phyloP scores from a whole-genome alignment of 2,113 vertebrate genomes.

The Cyanoderma ruficeps region DNA sequence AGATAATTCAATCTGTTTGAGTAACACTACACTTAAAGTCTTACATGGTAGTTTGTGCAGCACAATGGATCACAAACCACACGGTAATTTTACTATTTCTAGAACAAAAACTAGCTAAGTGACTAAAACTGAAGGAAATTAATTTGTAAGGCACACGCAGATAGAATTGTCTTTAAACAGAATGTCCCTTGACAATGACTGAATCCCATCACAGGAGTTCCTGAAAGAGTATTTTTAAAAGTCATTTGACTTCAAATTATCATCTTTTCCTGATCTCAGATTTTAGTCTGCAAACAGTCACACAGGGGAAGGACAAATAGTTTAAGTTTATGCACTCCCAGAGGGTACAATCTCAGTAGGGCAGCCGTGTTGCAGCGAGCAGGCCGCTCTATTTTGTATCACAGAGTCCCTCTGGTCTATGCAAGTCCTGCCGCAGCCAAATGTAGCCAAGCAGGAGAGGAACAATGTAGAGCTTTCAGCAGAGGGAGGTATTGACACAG shows the following conservation, averaged over 20 bases:
- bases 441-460: not conserved
- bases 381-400: not conserved
- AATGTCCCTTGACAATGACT: not conserved
- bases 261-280: not conserved
- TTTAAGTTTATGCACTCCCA: not conserved
- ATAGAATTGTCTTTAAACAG: not conserved
- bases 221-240: constrained; percentile 23
- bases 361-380: not conserved
- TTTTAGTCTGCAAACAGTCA: not conserved
- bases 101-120: constrained; percentile 36
- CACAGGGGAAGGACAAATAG: not conserved
- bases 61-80: constrained; percentile 5
- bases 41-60: not conserved
- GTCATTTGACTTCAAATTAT: not conserved
- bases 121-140: not conserved
- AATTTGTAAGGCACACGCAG: not conserved
- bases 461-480: constrained; percentile 65
- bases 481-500: constrained; percentile 76
- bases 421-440: not conserved
- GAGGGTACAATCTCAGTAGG: not conserved
- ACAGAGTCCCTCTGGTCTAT: not conserved
- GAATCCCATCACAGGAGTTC: not conserved
- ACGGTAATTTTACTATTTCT: constrained; percentile 33
- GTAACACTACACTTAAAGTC: constrained; percentile 5
- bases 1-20: constrained; percentile 37